phyloP scores from a whole-genome alignment of 2,113 vertebrate species.

The Lampris incognitus region DNA sequence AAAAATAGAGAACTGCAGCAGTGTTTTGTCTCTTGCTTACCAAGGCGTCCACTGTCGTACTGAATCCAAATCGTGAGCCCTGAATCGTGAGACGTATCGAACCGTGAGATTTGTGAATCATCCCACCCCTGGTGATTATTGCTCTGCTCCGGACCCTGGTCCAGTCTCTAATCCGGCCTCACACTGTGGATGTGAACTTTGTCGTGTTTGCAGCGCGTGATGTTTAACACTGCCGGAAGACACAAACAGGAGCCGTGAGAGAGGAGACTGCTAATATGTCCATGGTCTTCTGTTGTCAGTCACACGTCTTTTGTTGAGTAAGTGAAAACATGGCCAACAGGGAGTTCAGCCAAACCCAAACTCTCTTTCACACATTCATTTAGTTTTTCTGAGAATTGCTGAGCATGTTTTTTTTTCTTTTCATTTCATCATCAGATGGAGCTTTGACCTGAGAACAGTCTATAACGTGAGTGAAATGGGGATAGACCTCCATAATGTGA shows the following conservation, averaged over 20 bases:
- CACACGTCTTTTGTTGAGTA: background rate
- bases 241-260: constrained; percentile 10
- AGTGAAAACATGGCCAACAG: background rate
- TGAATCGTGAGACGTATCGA: no score
- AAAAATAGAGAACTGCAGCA: no score
- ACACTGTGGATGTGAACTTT: background rate
- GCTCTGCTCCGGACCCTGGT: constrained; percentile 47
- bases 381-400: background rate
- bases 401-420: background rate
- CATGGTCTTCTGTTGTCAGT: constrained; percentile 16
- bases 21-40: no score
- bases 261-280: background rate
- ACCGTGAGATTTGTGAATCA: no score
- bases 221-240: constrained; percentile 26
- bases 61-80: no score
- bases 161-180: constrained; percentile 21
- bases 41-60: no score
- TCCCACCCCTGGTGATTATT: constrained; percentile 48
- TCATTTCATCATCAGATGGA: background rate
- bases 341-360: constrained; percentile 3
- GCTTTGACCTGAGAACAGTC: background rate
- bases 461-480: background rate
- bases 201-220: constrained; percentile 25
- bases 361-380: constrained; percentile 11
- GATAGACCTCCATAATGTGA: background rate